Conservation (phyloP, 2,888 invertebrate species). For the Rotaria socialis region DNA sequence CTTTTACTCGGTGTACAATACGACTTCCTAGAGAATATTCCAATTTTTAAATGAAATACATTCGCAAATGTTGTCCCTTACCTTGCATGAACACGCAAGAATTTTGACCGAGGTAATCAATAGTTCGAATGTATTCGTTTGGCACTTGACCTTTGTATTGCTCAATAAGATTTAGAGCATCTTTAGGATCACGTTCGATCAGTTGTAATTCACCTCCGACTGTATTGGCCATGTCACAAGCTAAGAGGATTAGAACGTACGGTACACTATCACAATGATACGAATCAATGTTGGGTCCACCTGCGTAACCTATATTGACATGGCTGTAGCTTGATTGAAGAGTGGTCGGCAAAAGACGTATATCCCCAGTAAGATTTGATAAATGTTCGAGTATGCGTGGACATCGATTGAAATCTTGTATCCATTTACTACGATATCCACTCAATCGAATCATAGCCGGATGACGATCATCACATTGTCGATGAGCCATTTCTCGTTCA, state of each 20-base stretch:
- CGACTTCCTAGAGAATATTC: neutral
- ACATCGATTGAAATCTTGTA: conserved; percentile 22
- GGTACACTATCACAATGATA: conserved; percentile 1
- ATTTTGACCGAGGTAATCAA: neutral
- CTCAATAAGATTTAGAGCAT: neutral
- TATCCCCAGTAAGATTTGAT: neutral
- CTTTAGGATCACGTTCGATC: neutral
- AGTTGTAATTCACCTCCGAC: neutral
- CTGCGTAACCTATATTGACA: neutral
- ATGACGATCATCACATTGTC: neutral
- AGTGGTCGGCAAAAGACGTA: neutral
- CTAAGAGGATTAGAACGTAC: neutral
- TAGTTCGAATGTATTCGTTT: neutral
- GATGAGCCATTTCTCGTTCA: neutral
- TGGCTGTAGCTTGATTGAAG: neutral
- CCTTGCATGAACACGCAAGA: neutral
- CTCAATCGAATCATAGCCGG: neutral
- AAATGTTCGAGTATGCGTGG: neutral
- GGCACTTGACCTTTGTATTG: neutral
- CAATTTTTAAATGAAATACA: neutral
- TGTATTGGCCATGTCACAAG: neutral
- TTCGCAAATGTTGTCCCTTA: neutral
- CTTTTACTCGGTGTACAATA: neutral
- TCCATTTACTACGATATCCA: neutral
- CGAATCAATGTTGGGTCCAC: neutral